Evolutionary conservation across 2,797 vertebrate species (phyloP).

Genomic region (Enteromius afrohamiltoni): DNA sequence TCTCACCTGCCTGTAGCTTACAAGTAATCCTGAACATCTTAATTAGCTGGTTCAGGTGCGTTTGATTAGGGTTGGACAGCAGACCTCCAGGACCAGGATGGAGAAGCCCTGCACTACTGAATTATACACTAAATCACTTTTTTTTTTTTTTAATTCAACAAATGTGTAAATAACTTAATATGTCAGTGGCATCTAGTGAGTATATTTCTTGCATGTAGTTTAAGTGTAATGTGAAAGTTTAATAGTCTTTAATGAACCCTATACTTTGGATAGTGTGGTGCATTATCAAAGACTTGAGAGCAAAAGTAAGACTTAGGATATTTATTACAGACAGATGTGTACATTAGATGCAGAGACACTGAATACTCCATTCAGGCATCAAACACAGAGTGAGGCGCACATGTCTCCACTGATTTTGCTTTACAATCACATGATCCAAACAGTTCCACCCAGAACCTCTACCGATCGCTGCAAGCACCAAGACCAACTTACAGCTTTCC

Average conservation of each 20-base stretch:
- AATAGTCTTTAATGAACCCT: neutral
- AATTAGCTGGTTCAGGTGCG: too few relatives aligned
- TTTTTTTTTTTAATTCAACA: neutral
- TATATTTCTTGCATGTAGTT: too few relatives aligned
- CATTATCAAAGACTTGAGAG: neutral
- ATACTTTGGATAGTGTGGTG: neutral
- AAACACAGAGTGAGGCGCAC: slow-evolving; percentile 10
- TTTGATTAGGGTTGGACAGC: too few relatives aligned
- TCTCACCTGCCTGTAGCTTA: too few relatives aligned
- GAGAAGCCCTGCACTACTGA: too few relatives aligned
- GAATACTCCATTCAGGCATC: slow-evolving; percentile 29
- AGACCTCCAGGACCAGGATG: too few relatives aligned
- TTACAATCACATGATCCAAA: slow-evolving; percentile 19
- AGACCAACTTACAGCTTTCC: slow-evolving; percentile 20
- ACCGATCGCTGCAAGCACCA: neutral
- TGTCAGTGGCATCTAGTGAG: neutral
- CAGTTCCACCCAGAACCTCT: slow-evolving; percentile 5
- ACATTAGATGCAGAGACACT: slow-evolving; percentile 44
- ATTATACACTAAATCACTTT: neutral
- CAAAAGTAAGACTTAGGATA: slow-evolving; percentile 32
- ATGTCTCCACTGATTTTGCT: slow-evolving; percentile 7
- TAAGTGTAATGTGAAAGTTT: neutral
- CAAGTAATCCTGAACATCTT: too few relatives aligned
- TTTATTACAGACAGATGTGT: slow-evolving; percentile 59
- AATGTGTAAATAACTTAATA: neutral